These are phyloP conservation scores for Rhadinocentrus ornatus DNA, from an alignment of 2,797 vertebrate species.

Conservation along the genomic window DNA sequence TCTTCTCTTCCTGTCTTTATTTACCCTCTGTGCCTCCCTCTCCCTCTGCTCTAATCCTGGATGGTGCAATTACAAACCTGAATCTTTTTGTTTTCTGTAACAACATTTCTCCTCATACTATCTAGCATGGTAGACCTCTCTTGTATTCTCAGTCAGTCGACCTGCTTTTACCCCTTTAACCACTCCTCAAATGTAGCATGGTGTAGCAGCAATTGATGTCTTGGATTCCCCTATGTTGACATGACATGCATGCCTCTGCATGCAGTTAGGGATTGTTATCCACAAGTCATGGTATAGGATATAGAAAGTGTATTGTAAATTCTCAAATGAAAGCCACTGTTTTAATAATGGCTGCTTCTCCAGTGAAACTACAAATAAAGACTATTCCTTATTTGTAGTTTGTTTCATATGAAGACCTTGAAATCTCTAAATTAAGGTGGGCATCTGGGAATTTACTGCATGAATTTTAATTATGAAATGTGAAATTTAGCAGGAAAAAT, in stretches of 20 bases:
- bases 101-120: constrained; percentile 62
- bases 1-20: constrained; percentile 24
- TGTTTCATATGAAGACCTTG: not conserved
- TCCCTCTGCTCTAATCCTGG: constrained; percentile 51
- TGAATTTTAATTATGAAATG: constrained; percentile 21
- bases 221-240: constrained; percentile 68
- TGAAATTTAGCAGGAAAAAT: constrained; percentile 13
- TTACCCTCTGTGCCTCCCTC: not conserved
- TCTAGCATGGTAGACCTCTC: constrained; percentile 82
- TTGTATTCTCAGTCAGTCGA: constrained; percentile 72
- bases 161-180: constrained; percentile 65
- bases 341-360: not conserved
- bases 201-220: constrained; percentile 62
- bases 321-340: constrained; percentile 51
- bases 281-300: not conserved
- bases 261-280: constrained; percentile 47
- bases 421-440: constrained; percentile 14
- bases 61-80: constrained; percentile 66
- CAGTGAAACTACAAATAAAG: constrained; percentile 2
- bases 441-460: constrained; percentile 60
- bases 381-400: not conserved
- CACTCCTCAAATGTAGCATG: constrained; percentile 75
- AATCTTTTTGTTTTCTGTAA: constrained; percentile 65
- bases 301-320: constrained; percentile 38
- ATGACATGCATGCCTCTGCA: constrained; percentile 79